Percentiles rank a stretch among this genome's conserved stretches.
These are phyloP conservation scores for Telmatochromis sp. DNA, from an alignment of 2,113 vertebrate species.

Conservation along the genomic window DNA sequence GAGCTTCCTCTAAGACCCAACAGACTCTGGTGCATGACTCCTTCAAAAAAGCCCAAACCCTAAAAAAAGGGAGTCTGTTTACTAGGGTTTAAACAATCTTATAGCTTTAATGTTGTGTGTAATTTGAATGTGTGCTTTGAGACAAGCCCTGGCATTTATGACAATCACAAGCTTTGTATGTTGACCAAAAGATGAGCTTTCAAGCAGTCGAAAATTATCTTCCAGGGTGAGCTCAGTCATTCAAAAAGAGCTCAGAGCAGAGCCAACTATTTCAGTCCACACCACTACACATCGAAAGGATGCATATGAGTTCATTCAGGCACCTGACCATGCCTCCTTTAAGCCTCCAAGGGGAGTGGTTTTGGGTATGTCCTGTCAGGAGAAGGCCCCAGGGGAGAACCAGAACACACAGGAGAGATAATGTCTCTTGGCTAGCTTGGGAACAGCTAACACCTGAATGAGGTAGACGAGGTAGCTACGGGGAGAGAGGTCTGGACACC, in stretches of 20 bases:
- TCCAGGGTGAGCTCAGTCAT: background rate
- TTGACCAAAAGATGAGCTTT: background rate
- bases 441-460: background rate
- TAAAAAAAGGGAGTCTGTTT: background rate
- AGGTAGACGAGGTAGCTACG: background rate
- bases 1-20: background rate
- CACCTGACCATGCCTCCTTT: background rate
- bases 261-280: background rate
- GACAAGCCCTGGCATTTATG: background rate
- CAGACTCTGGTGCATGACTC: background rate
- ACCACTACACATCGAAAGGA: background rate
- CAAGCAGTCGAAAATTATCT: background rate
- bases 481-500: background rate
- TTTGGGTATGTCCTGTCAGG: background rate
- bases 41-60: background rate
- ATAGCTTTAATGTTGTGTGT: background rate
- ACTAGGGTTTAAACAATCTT: background rate
- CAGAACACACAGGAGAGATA: background rate
- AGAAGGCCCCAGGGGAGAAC: background rate
- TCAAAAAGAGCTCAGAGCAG: background rate
- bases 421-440: background rate
- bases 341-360: background rate
- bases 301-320: background rate
- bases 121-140: background rate
- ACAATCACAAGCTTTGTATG: background rate